Percentiles rank a stretch among this genome's conserved stretches.
Conservation (phyloP, 2,797 vertebrate genomes). For the Melanotaenia boesemani region DNA sequence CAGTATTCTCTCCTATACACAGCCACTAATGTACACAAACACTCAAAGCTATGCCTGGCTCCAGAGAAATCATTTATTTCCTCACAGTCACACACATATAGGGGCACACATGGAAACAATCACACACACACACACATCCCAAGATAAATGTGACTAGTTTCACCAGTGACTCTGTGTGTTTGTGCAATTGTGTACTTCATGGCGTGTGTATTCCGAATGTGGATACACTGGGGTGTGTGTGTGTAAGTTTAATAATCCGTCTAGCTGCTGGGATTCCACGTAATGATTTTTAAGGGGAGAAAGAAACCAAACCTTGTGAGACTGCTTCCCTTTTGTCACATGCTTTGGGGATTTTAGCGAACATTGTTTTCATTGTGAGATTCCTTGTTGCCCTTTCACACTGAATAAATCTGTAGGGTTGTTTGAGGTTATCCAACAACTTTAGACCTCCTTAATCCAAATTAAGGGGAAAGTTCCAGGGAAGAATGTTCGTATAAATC, state of each 20-base stretch:
- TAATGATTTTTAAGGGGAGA: slow-evolving; percentile 43
- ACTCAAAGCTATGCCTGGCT: background rate
- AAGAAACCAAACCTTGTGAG: slow-evolving; percentile 48
- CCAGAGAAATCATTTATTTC: slow-evolving; percentile 24
- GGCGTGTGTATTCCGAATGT: background rate
- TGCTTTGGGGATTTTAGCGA: slow-evolving; percentile 60
- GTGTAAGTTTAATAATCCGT: slow-evolving; percentile 51
- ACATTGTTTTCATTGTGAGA: slow-evolving; percentile 49
- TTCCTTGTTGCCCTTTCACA: slow-evolving; percentile 46
- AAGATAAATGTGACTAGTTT: slow-evolving; percentile 41
- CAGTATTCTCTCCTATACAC: slow-evolving; percentile 7
- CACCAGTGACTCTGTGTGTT: slow-evolving; percentile 7
- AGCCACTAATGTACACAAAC: slow-evolving; percentile 2
- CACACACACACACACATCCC: background rate
- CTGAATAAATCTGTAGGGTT: slow-evolving; percentile 51
- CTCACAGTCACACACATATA: background rate
- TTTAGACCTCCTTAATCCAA: slow-evolving; percentile 47
- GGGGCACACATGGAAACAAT: too few relatives aligned
- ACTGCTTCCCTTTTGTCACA: slow-evolving; percentile 60
- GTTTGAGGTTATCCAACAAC: slow-evolving; percentile 50
- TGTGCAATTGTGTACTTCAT: background rate
- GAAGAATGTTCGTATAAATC: slow-evolving; percentile 42
- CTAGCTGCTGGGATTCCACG: slow-evolving; percentile 43
- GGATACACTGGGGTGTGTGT: background rate
- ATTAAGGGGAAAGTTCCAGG: slow-evolving; percentile 43